Conservation (phyloP, 2,888 invertebrate genomes). For the Drosophila colorata region DNA sequence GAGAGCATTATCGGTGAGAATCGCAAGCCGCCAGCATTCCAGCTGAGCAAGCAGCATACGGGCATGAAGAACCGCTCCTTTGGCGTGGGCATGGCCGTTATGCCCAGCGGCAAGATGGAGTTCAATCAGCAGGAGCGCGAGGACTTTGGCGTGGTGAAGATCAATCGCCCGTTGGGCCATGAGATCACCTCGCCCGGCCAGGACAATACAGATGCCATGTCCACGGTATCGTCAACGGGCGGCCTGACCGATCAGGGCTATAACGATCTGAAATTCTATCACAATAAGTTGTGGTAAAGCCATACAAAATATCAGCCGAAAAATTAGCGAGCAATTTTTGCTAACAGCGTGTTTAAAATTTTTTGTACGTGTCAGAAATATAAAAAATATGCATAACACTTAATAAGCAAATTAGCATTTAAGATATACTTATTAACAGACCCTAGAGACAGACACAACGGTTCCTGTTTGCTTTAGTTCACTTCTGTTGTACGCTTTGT, state of each 20-base stretch:
- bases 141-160: conserved; percentile 84
- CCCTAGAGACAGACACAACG: conserved; percentile 40
- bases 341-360: conserved; percentile 29
- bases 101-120: conserved; percentile 85
- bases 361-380: conserved; percentile 66
- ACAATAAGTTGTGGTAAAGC: conserved; percentile 91
- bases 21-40: conserved; percentile 76
- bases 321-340: conserved; percentile 45
- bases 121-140: conserved; percentile 83
- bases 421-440: conserved; percentile 46
- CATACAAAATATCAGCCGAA: conserved; percentile 14
- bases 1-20: conserved; percentile 74
- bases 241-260: conserved; percentile 89
- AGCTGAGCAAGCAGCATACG: conserved; percentile 84
- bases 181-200: conserved; percentile 66
- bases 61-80: conserved; percentile 85
- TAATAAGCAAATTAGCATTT: conserved; percentile 49
- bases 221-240: conserved; percentile 82
- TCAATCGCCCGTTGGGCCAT: conserved; percentile 82
- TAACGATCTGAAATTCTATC: conserved; percentile 92
- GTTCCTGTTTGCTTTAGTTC: conserved; percentile 67
- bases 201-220: conserved; percentile 83
- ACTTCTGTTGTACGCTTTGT: conserved; percentile 55
- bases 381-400: conserved; percentile 41
- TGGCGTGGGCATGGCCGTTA: conserved; percentile 84